Conservation (phyloP, 1,140 invertebrate genomes). For the Sitodiplosis mosellana region DNA sequence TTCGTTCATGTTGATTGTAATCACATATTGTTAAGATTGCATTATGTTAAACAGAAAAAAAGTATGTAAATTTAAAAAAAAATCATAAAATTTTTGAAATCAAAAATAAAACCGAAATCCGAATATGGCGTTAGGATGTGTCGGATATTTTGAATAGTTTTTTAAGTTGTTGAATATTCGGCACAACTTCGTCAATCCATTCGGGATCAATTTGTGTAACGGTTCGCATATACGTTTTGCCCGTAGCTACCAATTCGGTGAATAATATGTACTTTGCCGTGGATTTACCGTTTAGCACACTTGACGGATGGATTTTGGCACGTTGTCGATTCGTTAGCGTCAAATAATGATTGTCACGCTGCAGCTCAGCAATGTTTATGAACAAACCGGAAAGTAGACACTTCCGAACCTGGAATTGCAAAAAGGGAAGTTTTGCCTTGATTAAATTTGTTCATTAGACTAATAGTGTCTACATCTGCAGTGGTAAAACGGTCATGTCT, state of each 20-base stretch:
- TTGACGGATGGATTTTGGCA: constrained; percentile 22
- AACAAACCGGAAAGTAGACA: constrained; percentile 68
- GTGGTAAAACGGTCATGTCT: no score
- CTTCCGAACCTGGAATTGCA: constrained; percentile 38
- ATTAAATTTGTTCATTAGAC: no score
- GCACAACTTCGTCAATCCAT: constrained; percentile 47
- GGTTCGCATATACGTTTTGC: constrained; percentile 61
- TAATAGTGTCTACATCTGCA: no score
- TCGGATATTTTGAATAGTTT: no score
- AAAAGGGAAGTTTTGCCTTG: no score
- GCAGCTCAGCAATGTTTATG: constrained; percentile 75
- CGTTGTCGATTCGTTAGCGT: constrained; percentile 34
- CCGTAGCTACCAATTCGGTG: constrained; percentile 74
- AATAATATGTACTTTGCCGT: constrained; percentile 69
- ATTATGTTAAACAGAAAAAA: no score
- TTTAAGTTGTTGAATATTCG: constrained; percentile 12
- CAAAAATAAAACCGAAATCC: no score
- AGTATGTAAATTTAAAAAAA: no score
- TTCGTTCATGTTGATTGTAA: no score
- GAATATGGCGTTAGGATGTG: no score
- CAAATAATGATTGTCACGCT: constrained; percentile 53
- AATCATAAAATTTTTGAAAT: no score
- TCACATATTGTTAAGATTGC: no score
- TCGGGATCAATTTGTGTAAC: constrained; percentile 51
- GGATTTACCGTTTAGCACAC: constrained; percentile 28